A percentile compares a stretch with the other conserved stretches of the same genome.
Conservation (phyloP, 1,140 invertebrate genomes). For the Hydropsyche tenuis region DNA sequence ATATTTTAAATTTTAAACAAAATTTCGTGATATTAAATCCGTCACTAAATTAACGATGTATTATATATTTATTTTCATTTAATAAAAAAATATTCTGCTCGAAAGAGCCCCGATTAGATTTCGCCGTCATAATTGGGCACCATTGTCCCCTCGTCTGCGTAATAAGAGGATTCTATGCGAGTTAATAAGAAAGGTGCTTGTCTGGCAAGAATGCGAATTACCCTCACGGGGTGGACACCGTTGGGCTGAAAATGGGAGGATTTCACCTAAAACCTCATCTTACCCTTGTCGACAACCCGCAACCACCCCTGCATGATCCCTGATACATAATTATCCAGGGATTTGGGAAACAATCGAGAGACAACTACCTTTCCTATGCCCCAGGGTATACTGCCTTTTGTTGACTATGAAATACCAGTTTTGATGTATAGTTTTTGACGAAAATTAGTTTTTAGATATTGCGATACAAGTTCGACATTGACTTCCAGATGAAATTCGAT, state of each 20-base stretch:
- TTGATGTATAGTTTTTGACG: too few relatives aligned
- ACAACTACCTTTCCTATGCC: not conserved
- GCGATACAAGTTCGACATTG: conserved; percentile 2
- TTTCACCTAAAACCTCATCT: too few relatives aligned
- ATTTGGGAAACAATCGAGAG: conserved; percentile 23
- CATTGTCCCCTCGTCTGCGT: conserved; percentile 4
- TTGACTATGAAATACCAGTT: too few relatives aligned
- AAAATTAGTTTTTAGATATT: too few relatives aligned
- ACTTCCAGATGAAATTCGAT: not conserved
- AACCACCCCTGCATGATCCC: too few relatives aligned
- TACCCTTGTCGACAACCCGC: too few relatives aligned
- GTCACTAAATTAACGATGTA: too few relatives aligned
- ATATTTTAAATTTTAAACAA: too few relatives aligned
- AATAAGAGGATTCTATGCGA: conserved; percentile 42
- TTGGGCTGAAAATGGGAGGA: too few relatives aligned
- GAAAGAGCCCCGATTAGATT: not conserved
- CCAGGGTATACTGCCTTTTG: not conserved
- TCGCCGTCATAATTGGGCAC: conserved; percentile 28
- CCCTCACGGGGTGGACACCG: not conserved
- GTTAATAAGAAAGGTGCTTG: conserved; percentile 43
- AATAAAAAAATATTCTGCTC: not conserved
- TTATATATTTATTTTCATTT: not conserved
- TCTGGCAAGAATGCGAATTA: conserved; percentile 46
- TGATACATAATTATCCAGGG: conserved; percentile 36
- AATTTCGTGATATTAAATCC: too few relatives aligned